Base-by-base conservation (phyloP, 2,113 vertebrate species). In the Cyprinodon brontotheroides region DNA sequence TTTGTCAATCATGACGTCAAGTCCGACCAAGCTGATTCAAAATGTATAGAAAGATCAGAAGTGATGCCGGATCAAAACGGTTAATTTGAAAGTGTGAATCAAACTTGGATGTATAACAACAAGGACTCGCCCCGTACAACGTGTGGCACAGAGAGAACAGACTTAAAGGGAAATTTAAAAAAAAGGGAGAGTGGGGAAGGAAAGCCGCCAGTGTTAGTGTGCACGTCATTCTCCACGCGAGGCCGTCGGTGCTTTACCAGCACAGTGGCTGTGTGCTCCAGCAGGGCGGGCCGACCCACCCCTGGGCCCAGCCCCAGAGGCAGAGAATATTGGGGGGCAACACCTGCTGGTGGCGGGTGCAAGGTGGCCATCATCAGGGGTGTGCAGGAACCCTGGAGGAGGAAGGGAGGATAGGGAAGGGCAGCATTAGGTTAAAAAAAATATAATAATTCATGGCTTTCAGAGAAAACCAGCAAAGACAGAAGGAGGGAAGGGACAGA, bases 311-410 rank as follows among this genome's bases (percentile, higher is more conserved):
- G 95, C 86, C 96, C 96, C 91, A 98, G 95, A 93, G 97, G 96
- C 83, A 98, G 96, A 92, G 97, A 96, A 91, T 98, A 99, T 96
- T 98, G 97, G 93, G 97, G 96, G 78, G 96, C 96, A 95, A 99
- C 94, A 94, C 96, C 96, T 94, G 96, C 95, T 94, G 97, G 94
- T 95, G 97, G 96, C 92, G 97, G 97, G 95, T 99, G 97, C 92
- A 99, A 96, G 93, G 97, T 98, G 95, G 97, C 97, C 95, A 98
- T 97, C 97, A 99, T 98, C 97, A 99, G 96, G 94, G 97, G 97
- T 89, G 97, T 98, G 92, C 97, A 98, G 96, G 97, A 98, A 95
- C 97, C 97, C 97, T 99, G 95, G 92, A 96, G 96, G 87, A 94
- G 93, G 87, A 48, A 68, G 80, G 83, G 77, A 84, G 72, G 75